phyloP scores from a whole-genome alignment of 2,113 vertebrate species.

The Dolichotis patagonum region DNA sequence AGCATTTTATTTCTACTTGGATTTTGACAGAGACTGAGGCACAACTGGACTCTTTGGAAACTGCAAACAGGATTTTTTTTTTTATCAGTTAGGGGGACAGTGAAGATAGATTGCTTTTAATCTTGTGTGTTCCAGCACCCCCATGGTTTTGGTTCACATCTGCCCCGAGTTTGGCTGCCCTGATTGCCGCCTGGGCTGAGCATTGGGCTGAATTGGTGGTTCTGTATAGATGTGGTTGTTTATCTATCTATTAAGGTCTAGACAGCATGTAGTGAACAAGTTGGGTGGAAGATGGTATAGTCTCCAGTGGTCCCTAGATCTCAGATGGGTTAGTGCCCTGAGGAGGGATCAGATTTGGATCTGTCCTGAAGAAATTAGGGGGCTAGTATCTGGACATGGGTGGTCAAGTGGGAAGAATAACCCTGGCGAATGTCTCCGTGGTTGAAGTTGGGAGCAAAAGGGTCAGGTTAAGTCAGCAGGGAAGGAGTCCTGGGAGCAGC shows the following conservation, averaged over 20 bases:
- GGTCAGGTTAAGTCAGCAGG: neutral
- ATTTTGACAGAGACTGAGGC: neutral
- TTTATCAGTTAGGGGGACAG: neutral
- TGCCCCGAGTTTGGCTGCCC: neutral
- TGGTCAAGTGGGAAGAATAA: neutral
- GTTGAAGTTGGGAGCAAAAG: rapidly evolving
- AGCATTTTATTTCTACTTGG: neutral
- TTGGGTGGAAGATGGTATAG: rapidly evolving
- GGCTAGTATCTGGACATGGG: neutral
- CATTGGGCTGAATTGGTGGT: neutral
- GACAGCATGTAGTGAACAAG: neutral
- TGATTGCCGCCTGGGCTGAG: neutral
- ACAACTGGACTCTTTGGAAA: neutral
- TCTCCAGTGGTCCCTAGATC: neutral
- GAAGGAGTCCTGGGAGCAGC: neutral
- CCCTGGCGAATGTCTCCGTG: neutral
- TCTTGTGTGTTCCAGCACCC: neutral
- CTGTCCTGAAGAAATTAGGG: neutral
- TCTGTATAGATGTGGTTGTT: neutral
- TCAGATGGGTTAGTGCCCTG: neutral
- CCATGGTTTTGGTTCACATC: neutral
- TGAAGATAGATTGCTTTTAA: neutral
- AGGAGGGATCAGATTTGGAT: neutral
- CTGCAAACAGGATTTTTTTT: neutral
- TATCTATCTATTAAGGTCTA: neutral